phyloP scores from a whole-genome alignment of 2,797 vertebrate species.

The Fistularia tabacaria region DNA sequence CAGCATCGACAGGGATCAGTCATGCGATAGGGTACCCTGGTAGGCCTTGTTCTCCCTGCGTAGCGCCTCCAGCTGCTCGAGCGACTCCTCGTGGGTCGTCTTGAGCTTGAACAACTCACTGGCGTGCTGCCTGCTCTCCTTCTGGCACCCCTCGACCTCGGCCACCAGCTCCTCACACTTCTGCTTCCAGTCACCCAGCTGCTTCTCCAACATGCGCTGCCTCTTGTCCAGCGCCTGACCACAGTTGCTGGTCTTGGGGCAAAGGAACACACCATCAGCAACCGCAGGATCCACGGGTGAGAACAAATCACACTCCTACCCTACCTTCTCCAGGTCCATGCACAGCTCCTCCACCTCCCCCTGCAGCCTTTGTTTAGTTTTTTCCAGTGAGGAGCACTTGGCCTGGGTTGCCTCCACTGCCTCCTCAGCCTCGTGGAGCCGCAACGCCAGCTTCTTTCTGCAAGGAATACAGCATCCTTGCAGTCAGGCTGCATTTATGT shows the following conservation, averaged over 20 bases:
- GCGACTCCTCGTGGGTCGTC: slow-evolving; percentile 74
- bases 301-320: neutral
- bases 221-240: slow-evolving; percentile 78
- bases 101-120: slow-evolving; percentile 81
- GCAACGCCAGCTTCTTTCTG: slow-evolving; percentile 76
- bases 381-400: slow-evolving; percentile 81
- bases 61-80: slow-evolving; percentile 75
- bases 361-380: slow-evolving; percentile 80
- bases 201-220: slow-evolving; percentile 79
- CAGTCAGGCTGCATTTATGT: too few relatives aligned
- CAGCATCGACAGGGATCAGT: too few relatives aligned
- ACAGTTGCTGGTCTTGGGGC: slow-evolving; percentile 66
- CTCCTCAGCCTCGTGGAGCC: slow-evolving; percentile 81
- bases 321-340: slow-evolving; percentile 81
- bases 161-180: slow-evolving; percentile 79
- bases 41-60: slow-evolving; percentile 78
- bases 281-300: too few relatives aligned
- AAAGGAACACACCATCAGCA: neutral
- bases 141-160: slow-evolving; percentile 79
- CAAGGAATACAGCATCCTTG: too few relatives aligned
- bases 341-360: slow-evolving; percentile 81
- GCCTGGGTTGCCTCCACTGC: slow-evolving; percentile 76
- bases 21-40: slow-evolving; percentile 64
- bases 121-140: slow-evolving; percentile 75
- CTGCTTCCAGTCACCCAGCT: slow-evolving; percentile 78